These are phyloP conservation scores for Tamandua tetradactyla DNA, from an alignment of 2,797 vertebrate species.

Conservation along the genomic window DNA sequence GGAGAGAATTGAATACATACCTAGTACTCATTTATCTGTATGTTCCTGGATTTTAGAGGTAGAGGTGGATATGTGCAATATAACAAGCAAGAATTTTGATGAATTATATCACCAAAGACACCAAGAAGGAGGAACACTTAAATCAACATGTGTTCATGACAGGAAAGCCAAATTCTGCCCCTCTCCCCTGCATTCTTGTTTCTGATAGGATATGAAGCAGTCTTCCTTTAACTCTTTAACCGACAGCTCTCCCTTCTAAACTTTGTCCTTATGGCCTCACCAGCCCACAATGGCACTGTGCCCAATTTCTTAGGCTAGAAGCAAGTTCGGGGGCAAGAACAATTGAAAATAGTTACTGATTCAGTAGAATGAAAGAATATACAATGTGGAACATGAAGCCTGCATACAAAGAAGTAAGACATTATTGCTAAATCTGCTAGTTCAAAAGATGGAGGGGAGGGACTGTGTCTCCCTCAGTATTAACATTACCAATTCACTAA, in stretches of 20 bases:
- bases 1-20: not conserved
- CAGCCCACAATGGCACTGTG: not conserved
- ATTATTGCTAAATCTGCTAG: not conserved
- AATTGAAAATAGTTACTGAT: not conserved
- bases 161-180: not conserved
- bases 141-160: not conserved
- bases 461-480: not conserved
- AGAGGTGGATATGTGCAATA: not conserved
- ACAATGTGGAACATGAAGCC: not conserved
- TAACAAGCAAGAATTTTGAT: not conserved
- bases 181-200: not conserved
- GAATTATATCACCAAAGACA: not conserved
- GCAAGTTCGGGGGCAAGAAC: not conserved
- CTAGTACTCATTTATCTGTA: not conserved
- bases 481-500: not conserved
- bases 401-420: not conserved
- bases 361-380: not conserved
- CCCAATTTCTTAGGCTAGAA: not conserved
- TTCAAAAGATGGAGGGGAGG: not conserved
- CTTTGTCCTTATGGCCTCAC: not conserved
- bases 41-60: not conserved
- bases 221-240: not conserved
- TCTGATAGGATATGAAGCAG: not conserved
- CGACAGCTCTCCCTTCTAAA: not conserved
- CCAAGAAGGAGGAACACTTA: not conserved